Evolutionary conservation across 2,113 vertebrate species (phyloP).

Genomic region (Melanerpes formicivorus): DNA sequence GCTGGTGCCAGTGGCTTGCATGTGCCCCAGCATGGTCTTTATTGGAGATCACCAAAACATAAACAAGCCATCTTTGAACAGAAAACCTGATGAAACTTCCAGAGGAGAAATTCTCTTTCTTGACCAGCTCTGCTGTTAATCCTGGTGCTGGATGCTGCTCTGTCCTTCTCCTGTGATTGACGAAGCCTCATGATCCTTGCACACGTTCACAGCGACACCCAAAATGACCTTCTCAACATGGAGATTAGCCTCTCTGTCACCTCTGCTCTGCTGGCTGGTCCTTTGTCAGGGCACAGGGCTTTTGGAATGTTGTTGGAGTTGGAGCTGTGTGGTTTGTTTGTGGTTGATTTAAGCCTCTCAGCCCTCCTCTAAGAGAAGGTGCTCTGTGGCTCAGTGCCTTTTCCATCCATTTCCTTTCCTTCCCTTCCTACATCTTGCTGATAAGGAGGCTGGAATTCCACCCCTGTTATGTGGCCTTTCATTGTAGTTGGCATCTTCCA

Average conservation of each 20-base stretch:
- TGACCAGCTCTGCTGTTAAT: neutral
- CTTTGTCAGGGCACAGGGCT: neutral
- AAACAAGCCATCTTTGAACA: neutral
- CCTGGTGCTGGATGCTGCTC: neutral
- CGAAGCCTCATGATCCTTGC: neutral
- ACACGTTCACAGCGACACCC: neutral
- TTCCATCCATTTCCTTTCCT: neutral
- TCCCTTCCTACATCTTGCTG: neutral
- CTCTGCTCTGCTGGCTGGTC: neutral
- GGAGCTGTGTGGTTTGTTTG: neutral
- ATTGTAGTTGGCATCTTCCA: neutral
- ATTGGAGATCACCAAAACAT: neutral
- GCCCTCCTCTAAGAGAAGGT: neutral
- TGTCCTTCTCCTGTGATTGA: neutral
- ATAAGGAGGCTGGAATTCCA: neutral
- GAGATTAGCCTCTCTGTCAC: neutral
- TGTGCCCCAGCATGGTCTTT: neutral
- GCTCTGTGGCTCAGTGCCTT: neutral
- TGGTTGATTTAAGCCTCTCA: neutral
- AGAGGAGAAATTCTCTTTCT: neutral
- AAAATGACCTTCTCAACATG: neutral
- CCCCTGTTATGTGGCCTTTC: neutral
- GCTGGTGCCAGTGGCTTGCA: neutral
- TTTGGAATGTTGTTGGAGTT: neutral
- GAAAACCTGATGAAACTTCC: neutral